phyloP scores from a whole-genome alignment of 2,888 invertebrate species.

The Lathronympha strigana region DNA sequence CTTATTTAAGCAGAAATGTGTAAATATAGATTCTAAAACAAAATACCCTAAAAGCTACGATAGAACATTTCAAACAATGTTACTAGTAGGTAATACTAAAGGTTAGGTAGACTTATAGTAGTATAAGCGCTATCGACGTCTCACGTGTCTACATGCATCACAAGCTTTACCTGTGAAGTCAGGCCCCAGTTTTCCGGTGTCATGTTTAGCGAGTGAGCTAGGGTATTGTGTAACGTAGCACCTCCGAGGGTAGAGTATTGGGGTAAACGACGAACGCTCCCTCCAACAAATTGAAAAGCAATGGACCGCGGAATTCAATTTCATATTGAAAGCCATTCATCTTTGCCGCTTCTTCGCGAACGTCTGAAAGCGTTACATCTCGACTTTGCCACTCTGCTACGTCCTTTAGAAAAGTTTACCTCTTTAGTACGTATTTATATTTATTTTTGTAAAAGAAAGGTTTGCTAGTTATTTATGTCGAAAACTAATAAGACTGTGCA shows the following conservation, averaged over 20 bases:
- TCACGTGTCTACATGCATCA: neutral
- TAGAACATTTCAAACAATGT: too few species aligned
- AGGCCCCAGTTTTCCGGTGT: constrained; percentile 47
- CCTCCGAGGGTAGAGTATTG: constrained; percentile 66
- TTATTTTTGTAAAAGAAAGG: neutral
- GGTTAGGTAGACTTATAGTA: neutral
- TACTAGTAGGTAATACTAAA: too few species aligned
- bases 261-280: constrained; percentile 77
- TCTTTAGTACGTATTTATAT: constrained; percentile 49
- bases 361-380: constrained; percentile 79
- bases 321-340: constrained; percentile 87
- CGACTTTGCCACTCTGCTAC: constrained; percentile 76
- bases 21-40: too few species aligned
- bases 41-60: too few species aligned
- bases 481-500: neutral
- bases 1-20: too few species aligned
- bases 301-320: constrained; percentile 89
- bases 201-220: constrained; percentile 51
- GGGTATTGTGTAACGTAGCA: constrained; percentile 64
- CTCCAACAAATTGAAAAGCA: constrained; percentile 85
- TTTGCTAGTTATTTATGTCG: neutral
- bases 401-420: constrained; percentile 71
- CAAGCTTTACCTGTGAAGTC: constrained; percentile 8
- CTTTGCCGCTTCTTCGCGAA: constrained; percentile 80
- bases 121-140: neutral